These are phyloP conservation scores for Macquaria ambigua DNA, from an alignment of 2,113 vertebrate genomes.

Conservation along the genomic window DNA sequence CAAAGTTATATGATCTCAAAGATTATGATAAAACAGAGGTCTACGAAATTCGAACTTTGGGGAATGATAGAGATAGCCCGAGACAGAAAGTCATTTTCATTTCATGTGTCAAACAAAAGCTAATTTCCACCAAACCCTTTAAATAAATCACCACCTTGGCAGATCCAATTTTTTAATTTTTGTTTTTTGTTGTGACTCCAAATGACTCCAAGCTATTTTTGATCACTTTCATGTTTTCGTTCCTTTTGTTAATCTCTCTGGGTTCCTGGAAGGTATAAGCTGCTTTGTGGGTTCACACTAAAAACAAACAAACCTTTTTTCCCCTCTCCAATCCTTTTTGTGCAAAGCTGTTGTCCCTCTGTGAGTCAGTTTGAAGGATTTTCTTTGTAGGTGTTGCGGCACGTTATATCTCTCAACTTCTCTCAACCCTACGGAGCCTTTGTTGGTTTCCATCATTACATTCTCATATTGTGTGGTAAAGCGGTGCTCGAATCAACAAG, in stretches of 20 bases:
- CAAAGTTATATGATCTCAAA: neutral
- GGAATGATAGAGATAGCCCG: neutral
- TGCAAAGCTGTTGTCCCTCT: conserved; percentile 17
- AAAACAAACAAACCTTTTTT: conserved; percentile 4
- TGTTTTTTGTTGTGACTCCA: neutral
- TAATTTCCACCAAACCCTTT: neutral
- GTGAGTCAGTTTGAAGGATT: neutral
- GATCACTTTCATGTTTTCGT: conserved; percentile 22
- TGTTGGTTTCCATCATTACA: neutral
- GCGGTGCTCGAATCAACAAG: neutral
- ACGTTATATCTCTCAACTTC: neutral
- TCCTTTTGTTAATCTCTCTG: conserved; percentile 10
- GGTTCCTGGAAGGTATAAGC: conserved; percentile 5
- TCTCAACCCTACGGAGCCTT: neutral
- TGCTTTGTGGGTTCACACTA: conserved; percentile 32
- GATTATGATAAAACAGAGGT: neutral
- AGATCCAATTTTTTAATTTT: conserved; percentile 5
- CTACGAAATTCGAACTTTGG: neutral
- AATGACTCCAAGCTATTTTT: conserved; percentile 1
- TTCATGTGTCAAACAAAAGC: neutral
- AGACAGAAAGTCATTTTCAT: neutral
- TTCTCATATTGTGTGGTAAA: neutral
- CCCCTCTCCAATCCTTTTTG: neutral
- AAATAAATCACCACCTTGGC: neutral
- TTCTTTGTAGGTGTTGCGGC: neutral